Evolutionary conservation across 53 echinoderm and acorn worm genomes (phyloP), one percentile per base, ranked within the genome.

Genomic region (Glandiceps talaboti): DNA sequence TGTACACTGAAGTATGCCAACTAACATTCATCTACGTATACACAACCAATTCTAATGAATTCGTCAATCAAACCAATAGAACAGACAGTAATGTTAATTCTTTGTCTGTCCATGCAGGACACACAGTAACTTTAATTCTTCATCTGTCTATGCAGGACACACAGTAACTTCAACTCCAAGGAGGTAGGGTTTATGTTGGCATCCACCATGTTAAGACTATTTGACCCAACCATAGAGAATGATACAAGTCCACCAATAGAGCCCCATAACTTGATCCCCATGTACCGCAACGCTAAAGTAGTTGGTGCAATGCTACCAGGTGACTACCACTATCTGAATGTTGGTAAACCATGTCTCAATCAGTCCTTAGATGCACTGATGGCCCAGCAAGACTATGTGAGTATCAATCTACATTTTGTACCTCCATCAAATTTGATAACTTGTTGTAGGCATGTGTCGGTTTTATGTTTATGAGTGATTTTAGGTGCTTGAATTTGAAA

Each of bases 191-290:
- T 88, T 1, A 88, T 90, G 75, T 81, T 95, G 81, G 92, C 96
- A 26, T 83, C 90, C 32, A 96, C 93, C 74, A 96, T 96, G 93
- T 87, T 96, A 33, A 81, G 89, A 26, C 87, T 96, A 33, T 96
- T 96, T 89, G 96, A 96, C 82, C 96, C 96, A 28, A 96, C 96
- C 82, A 76, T 96, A 26, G 96, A 96, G 80, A 93, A 88, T 27
- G 90, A 93, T 82, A n/a, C 81, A 25, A 33, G 77, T 28, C 96
- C 96, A 0, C 96, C 96, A 10, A 82, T 78, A 30, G 96, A 96
- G 77, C 81, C 84, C 1, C 83, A 84, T 32, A 86, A 88, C 75
- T 90, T 96, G 20, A 96, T 96, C 64, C 92, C 96, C 20, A 79
- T 89, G 32, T 96, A 96, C 89, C 33, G 74, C 27, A 85, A 89